Base-by-base conservation (phyloP, 2,888 invertebrate genomes). In the Tetropium fuscum region DNA sequence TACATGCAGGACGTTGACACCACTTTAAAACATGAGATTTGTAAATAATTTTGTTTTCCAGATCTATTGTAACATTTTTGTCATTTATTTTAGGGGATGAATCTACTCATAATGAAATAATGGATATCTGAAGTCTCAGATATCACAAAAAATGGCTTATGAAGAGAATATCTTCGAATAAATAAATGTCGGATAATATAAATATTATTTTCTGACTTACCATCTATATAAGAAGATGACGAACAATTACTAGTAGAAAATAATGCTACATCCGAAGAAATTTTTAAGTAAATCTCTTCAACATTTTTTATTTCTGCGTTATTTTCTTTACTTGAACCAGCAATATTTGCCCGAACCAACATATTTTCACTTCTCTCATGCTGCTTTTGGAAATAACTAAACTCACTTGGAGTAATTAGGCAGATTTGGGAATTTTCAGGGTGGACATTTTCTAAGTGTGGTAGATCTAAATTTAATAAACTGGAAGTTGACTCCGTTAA, bases 401-500 rank as follows among this genome's bases (percentile, higher is more conserved):
- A 67, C 18, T 73, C 67, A 22, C 63, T 63, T 6, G 69, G 63
- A 2, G 72, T 71, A 38, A 76, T 71, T 4, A 73, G 22, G 56
- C 72, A 76, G 8, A 75, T 71, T 43, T 63, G 64, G 2, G 74
- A 73, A 57, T 74, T 66, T 19, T 71, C 65, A 15, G 68, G 66
- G 47, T 73, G 66, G 1, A 72, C 54, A 27, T 75, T 72, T 60
- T 80, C 78, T 20, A 81, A 61, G 64, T 76, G 73, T 2, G 77
- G 78, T 10, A 78, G 54, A 57, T 74, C 72, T 30, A 80, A 54
- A 45, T 76, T 73, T 40, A 81, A 65, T 13, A 77, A 41, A 59
- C 78, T 79, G 2, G 77, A 68, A 2, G 79, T 78, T 1, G 80
- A 81, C 67, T 81, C 80, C 2, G 77, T 76, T 10, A 81, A 64